These are phyloP conservation scores for Paratrypauchen microcephalus DNA, from an alignment of 2,797 vertebrate genomes.

Conservation along the genomic window DNA sequence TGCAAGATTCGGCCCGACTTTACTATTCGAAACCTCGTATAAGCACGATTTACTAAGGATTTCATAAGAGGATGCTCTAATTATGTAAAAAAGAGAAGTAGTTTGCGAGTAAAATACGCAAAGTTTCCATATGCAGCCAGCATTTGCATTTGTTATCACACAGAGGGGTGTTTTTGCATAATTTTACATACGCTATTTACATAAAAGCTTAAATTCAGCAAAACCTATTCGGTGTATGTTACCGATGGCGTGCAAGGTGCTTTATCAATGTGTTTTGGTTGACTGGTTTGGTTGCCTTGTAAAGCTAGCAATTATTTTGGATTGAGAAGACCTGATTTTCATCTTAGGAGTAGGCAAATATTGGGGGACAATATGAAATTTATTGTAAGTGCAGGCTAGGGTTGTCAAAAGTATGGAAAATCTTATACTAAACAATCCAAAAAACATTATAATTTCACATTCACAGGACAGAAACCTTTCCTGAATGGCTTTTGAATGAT, in stretches of 20 bases:
- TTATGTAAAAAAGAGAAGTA: neutral
- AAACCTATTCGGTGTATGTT: too few species aligned
- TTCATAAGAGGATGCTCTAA: neutral
- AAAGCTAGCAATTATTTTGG: neutral
- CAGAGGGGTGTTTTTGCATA: conserved; percentile 7
- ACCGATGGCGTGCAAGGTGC: neutral
- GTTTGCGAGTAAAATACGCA: neutral
- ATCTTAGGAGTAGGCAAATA: too few species aligned
- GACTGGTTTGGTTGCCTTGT: neutral
- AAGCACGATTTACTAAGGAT: neutral
- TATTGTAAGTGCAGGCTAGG: too few species aligned
- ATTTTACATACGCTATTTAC: conserved; percentile 12
- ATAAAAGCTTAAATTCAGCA: conserved; percentile 7
- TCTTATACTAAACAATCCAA: too few species aligned
- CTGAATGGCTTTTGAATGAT: too few species aligned
- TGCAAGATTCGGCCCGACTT: neutral
- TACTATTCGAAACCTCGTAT: neutral
- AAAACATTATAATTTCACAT: too few species aligned
- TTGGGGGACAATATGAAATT: too few species aligned
- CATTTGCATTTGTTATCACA: conserved; percentile 2
- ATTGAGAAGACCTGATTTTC: neutral
- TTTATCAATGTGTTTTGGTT: neutral
- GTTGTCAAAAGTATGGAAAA: too few species aligned
- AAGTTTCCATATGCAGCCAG: neutral
- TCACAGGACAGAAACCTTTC: too few species aligned